Evolutionary conservation across 2,797 vertebrate species (phyloP), one percentile per base, ranked within the genome.

Genomic region (Macroramphosus scolopax): DNA sequence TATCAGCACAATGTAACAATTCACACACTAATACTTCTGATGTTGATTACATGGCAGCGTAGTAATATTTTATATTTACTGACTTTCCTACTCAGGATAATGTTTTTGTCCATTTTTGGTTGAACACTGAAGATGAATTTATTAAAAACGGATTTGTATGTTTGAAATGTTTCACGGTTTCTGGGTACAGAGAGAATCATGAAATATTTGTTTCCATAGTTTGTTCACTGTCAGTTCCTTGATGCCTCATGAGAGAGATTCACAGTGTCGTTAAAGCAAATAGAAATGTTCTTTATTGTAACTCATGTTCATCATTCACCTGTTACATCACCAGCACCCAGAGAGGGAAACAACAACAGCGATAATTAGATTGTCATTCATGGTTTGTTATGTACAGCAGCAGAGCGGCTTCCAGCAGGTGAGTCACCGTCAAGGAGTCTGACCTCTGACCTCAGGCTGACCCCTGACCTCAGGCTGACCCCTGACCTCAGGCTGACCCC

Each of bases 211-310:
- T n/a, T n/a, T n/a, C n/a, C 20, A 22, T 22, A 6, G 25, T 7
- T 6, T 6, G 25, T 26, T 6, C 25, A 9, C 8, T 6, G 25
- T 2, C 8, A 9, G 6, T 2, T 2, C 25, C 2, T 26, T 26
- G 2, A 6, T 9, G 25, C 2, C 25, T 26, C 25, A 26, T 26
- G 3, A 17, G 33, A 17, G 5, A 35, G 16, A 5, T 34, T 10
- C 8, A 34, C 14, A 11, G 35, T 22, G 6, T 38, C 35, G 17
- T n/a, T 8, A 41, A 63, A 45, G 56, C 65, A 38, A 70, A 70
- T 64, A 77, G 37, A 81, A 74, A 68, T 14, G 42, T 29, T 74
- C 63, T 81, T 84, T 85, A 82, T 78, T 80, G 60, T 16, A 63
- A 69, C 54, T 81, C 62, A 38, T 59, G 55, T 70, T 67, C 78